A percentile compares a stretch with the other conserved stretches of the same genome.
These are phyloP conservation scores for Callithrix jacchus DNA, from an alignment of 2,113 vertebrate genomes.

Conservation along the genomic window DNA sequence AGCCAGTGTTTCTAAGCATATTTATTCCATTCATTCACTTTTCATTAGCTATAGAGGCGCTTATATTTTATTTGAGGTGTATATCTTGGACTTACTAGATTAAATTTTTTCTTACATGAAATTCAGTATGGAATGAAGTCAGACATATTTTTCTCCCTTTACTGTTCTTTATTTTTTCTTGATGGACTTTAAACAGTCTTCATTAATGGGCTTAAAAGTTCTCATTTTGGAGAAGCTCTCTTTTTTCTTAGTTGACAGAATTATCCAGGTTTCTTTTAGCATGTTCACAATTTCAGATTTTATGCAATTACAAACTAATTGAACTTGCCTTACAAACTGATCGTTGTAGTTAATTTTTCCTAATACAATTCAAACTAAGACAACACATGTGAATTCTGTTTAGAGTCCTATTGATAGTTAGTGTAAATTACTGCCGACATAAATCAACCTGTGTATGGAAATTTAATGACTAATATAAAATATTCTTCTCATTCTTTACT, in stretches of 20 bases:
- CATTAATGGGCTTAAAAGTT: not conserved
- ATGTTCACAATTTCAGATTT: not conserved
- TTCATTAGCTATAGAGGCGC: constrained; percentile 25
- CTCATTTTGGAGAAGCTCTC: not conserved
- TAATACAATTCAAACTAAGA: not conserved
- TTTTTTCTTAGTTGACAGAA: not conserved
- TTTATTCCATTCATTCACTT: constrained; percentile 51
- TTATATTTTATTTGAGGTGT: constrained; percentile 55
- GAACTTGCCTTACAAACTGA: not conserved
- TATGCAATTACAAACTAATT: not conserved
- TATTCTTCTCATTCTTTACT: not conserved
- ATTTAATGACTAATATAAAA: not conserved
- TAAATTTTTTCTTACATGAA: constrained; percentile 10
- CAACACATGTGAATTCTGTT: not conserved
- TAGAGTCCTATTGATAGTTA: not conserved
- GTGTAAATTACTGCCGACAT: not conserved
- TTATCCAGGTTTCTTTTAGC: not conserved
- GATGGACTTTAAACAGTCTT: not conserved
- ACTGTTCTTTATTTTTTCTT: not conserved
- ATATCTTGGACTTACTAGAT: not conserved
- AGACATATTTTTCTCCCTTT: not conserved
- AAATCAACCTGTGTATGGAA: not conserved
- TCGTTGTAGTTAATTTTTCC: not conserved
- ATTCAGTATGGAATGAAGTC: not conserved
- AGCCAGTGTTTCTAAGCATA: constrained; percentile 4